These are phyloP conservation scores for Dermatophagoides farinae DNA, from an alignment of 1,140 invertebrate species.

Conservation along the genomic window DNA sequence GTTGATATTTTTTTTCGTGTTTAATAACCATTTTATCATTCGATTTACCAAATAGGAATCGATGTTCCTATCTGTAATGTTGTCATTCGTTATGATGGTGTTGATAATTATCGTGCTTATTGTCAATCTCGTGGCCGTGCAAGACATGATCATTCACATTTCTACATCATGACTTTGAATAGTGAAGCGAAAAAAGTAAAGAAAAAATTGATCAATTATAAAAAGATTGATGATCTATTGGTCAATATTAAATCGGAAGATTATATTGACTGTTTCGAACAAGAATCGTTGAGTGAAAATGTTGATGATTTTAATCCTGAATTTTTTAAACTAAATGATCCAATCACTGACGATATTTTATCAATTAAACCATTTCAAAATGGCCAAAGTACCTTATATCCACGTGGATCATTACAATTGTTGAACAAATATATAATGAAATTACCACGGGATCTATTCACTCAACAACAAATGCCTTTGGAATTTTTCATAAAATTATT, in stretches of 20 bases:
- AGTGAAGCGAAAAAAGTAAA: background rate
- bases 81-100: constrained; percentile 44
- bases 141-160: constrained; percentile 45
- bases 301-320: background rate
- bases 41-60: background rate
- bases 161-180: constrained; percentile 26
- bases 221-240: background rate
- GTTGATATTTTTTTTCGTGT: constrained; percentile 58
- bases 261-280: background rate
- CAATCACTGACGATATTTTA: background rate
- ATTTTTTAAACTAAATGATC: constrained; percentile 10
- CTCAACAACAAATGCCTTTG: background rate
- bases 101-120: constrained; percentile 45
- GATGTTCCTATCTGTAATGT: background rate
- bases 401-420: background rate
- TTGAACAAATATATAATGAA: background rate
- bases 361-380: background rate
- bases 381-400: background rate
- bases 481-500: background rate
- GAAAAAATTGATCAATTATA: background rate
- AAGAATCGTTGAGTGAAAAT: background rate
- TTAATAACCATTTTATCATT: too few species aligned
- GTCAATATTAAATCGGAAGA: background rate
- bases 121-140: constrained; percentile 46
- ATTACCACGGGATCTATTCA: background rate